A percentile compares a stretch with the other conserved stretches of the same genome.
Evolutionary conservation across 2,797 vertebrate genomes (phyloP).

Genomic region (Trichosurus vulpecula): DNA sequence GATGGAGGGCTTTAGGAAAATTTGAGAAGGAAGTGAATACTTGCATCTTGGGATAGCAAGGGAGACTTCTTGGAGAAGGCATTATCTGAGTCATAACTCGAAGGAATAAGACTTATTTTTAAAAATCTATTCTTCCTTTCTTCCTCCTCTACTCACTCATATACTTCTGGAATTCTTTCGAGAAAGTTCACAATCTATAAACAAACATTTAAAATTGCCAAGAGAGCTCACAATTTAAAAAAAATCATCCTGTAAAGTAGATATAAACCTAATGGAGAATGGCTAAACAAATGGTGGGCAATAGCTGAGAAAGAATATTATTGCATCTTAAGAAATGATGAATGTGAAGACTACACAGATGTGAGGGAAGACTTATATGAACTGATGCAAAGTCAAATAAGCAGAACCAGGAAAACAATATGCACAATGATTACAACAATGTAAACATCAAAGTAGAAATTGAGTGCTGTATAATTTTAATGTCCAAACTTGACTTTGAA

Average conservation of each 20-base stretch:
- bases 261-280: not conserved
- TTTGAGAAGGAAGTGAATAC: not conserved
- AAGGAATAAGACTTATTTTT: not conserved
- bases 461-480: not conserved
- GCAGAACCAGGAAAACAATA: not conserved
- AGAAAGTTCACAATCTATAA: not conserved
- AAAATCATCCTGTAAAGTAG: not conserved
- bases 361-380: not conserved
- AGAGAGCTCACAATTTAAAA: not conserved
- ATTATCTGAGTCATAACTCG: not conserved
- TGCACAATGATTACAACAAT: not conserved
- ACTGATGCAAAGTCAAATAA: not conserved
- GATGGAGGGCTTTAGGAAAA: not conserved
- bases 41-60: not conserved
- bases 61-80: not conserved
- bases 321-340: not conserved
- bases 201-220: not conserved
- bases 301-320: not conserved
- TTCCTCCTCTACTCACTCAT: not conserved
- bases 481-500: not conserved
- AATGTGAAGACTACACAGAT: not conserved
- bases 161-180: not conserved
- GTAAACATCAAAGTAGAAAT: not conserved
- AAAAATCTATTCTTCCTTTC: not conserved
- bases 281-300: not conserved